Evolutionary conservation across 2,888 invertebrate species (phyloP), one percentile per base, ranked within the genome.

Genomic region (Orthosia gracilis): DNA sequence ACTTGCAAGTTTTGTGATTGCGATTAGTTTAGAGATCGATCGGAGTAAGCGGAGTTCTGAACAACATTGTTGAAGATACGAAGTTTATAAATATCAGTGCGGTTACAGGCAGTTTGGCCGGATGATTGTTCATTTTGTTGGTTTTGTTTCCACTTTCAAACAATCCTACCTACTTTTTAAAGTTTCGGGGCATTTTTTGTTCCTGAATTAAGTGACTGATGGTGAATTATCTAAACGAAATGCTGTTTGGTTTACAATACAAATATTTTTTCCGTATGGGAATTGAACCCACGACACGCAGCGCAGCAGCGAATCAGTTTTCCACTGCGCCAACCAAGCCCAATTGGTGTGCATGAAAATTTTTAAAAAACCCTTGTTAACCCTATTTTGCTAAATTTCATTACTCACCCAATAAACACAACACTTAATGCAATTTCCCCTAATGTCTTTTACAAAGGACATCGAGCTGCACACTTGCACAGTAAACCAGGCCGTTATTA

Each of bases 401-500:
- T 47, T 52, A 47, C 13, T 49, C 59, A 45, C 23, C n/a, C 40
- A 69, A 66, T 73, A 23, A 69, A 52, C 13, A 40, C 52, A 58
- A 7, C 18, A 69, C 31, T 64, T 31, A 58, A 63, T 78, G 65
- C 63, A 62, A 73, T 78, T 73, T 40, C n/a, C 66, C 55, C 21
- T 69, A 76, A 74, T 67, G 59, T 74, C 65, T 13, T 63, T 72
- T 31, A 69, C 31, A 61, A 52, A 61, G 21, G 55, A 74, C 74
- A 85, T 81, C 63, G 73, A 77, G 62, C 71, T 68, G 70, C 72
- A 72, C 80, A 63, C 62, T 80, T 61, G 76, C 66, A 68, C 82
- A 73, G 74, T 84, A 85, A 85, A 86, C 82, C 84, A 79, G 70
- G 65, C 75, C 54, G 76, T 74, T 83, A 85, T 84, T 85, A 78